Evolutionary conservation across 2,888 invertebrate species (phyloP).

Genomic region (Neocrepidodera transversa): DNA sequence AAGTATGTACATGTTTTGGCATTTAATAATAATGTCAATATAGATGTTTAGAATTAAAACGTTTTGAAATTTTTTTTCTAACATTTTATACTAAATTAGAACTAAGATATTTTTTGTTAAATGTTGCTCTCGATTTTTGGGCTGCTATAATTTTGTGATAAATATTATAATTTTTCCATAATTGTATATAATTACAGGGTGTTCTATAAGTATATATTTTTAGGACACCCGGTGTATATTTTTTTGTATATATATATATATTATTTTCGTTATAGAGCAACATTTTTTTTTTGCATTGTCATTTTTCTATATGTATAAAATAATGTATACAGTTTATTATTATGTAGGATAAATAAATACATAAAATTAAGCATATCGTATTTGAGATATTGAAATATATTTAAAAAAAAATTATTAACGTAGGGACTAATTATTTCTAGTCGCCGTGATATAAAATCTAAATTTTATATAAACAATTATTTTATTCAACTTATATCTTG

Average conservation of each 20-base stretch:
- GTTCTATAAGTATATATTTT: too few species aligned
- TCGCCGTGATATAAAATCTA: conserved; percentile 37
- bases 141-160: too few species aligned
- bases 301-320: conserved; percentile 19
- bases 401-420: conserved; percentile 33
- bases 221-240: too few species aligned
- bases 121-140: conserved; percentile 33
- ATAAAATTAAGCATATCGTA: conserved; percentile 47
- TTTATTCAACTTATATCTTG: neutral
- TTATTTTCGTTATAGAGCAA: conserved; percentile 2
- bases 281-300: conserved; percentile 15
- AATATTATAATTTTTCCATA: neutral
- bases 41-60: neutral
- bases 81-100: conserved; percentile 32
- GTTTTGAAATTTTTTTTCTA: conserved; percentile 3
- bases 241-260: conserved; percentile 11
- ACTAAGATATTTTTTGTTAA: conserved; percentile 17
- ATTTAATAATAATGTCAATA: conserved; percentile 25
- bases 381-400: conserved; percentile 40
- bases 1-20: conserved; percentile 27
- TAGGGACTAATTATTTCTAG: conserved; percentile 40
- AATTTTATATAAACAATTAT: neutral
- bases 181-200: too few species aligned
- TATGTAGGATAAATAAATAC: conserved; percentile 22
- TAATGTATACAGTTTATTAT: conserved; percentile 17